Evolutionary conservation across 2,888 invertebrate genomes (phyloP), one percentile per base, ranked within the genome.

Genomic region (Chrysolina americana): DNA sequence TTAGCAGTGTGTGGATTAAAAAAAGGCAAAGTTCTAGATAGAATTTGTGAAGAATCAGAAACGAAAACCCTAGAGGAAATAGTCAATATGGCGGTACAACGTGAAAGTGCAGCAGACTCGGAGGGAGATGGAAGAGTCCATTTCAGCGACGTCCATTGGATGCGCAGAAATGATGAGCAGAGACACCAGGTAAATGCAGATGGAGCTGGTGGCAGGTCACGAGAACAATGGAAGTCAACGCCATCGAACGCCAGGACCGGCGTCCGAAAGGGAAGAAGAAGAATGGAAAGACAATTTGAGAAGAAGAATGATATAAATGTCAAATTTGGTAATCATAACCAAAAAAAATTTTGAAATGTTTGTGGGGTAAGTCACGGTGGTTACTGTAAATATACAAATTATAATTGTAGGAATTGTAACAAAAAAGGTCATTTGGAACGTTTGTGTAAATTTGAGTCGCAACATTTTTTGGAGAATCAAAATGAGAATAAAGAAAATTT

Each of bases 1-100:
- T 65, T 77, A 17, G 77, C 80, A 36, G 76, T 82, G 10, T 65
- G 68, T 23, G 76, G 77, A 8, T 21, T 79, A 21, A 47, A 48
- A 36, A 65, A 28, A 63, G 77, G 77, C 0, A 41, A n/a, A 28
- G 68, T 82, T 9, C 59, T 73, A 44, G 81, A 80, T 63, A 70
- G 76, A 71, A 19, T 79, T 11, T 80, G 76, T 62, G 78, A 82
- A 23, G 66, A 50, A 44, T 44, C 64, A 19, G 63, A 36, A 28
- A 28, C 28, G 28, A 28, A 28, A 28, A 28, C 28, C 28, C 28
- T 48, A 2, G 6, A 48, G 15, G 48, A 48, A 48, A 48, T 48
- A 5, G 6, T 48, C 48, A 13, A 48, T 5, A 48, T 48, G 48
- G 48, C 48, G 48, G 48, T 48, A 11, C 48, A 48, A n/a, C 15